Conservation (phyloP, 2,113 vertebrate genomes). For the Pheucticus melanocephalus region DNA sequence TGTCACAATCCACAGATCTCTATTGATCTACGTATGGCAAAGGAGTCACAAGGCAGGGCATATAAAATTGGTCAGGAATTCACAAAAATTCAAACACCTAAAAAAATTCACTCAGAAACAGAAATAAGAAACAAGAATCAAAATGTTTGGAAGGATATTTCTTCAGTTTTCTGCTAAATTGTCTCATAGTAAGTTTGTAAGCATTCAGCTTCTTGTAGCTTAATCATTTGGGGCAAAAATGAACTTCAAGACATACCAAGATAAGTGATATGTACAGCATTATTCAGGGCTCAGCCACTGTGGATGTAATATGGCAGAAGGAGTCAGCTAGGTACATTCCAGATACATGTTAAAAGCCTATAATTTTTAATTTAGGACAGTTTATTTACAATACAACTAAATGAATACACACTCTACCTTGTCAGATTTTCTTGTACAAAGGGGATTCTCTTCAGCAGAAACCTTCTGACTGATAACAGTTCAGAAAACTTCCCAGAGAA, state of each 20-base stretch:
- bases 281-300: neutral
- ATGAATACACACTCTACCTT: neutral
- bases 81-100: neutral
- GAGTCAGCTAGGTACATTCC: neutral
- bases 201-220: neutral
- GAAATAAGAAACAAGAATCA: neutral
- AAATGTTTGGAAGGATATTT: neutral
- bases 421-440: neutral
- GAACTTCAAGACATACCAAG: neutral
- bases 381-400: neutral
- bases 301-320: neutral
- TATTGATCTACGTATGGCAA: neutral
- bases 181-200: neutral
- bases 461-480: neutral
- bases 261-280: neutral
- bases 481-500: neutral
- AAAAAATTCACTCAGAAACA: neutral
- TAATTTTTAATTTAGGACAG: neutral
- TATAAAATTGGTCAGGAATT: neutral
- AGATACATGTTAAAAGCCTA: neutral
- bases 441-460: neutral
- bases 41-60: neutral
- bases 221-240: neutral
- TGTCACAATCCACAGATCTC: neutral
- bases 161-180: neutral